Evolutionary conservation across 2,113 vertebrate genomes (phyloP).

Genomic region (Aphyosemion australe): DNA sequence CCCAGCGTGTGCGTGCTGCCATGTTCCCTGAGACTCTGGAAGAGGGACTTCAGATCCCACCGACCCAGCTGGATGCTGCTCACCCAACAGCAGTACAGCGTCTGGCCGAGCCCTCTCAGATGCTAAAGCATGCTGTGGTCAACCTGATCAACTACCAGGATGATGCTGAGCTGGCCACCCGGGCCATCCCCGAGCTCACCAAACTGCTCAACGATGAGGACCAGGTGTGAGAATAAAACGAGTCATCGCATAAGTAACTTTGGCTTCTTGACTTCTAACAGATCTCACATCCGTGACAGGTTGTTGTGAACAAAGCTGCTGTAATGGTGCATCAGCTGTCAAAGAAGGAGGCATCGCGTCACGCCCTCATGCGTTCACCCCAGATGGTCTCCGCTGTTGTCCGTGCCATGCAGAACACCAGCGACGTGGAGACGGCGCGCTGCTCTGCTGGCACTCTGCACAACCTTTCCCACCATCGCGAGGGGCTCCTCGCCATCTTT

Average conservation of each 20-base stretch:
- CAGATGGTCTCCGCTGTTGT: conserved; percentile 99
- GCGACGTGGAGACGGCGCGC: conserved; percentile 94
- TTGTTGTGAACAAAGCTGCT: conserved; percentile 98
- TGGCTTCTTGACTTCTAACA: not conserved
- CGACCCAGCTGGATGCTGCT: conserved; percentile 92
- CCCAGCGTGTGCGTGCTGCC: conserved; percentile 95
- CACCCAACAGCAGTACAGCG: conserved; percentile 97
- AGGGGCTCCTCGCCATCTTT: conserved; percentile 96
- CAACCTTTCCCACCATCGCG: conserved; percentile 97
- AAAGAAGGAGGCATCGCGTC: conserved; percentile 97
- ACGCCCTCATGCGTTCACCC: conserved; percentile 97
- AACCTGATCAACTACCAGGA: conserved; percentile 99
- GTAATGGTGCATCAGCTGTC: conserved; percentile 99
- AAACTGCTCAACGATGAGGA: conserved; percentile 98
- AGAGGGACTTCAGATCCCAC: conserved; percentile 95
- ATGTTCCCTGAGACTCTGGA: conserved; percentile 99
- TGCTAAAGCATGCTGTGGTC: conserved; percentile 98
- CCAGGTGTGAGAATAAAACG: conserved; percentile 79
- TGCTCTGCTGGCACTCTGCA: conserved; percentile 97
- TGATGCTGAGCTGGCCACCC: conserved; percentile 96
- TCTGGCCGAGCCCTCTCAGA: conserved; percentile 97
- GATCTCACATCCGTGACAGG: conserved; percentile 73
- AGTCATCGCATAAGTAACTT: not conserved
- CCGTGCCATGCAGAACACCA: conserved; percentile 98
- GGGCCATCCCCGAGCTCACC: conserved; percentile 97